Evolutionary conservation across 2,797 vertebrate genomes (phyloP).

Genomic region (Brachyalestes nurse): DNA sequence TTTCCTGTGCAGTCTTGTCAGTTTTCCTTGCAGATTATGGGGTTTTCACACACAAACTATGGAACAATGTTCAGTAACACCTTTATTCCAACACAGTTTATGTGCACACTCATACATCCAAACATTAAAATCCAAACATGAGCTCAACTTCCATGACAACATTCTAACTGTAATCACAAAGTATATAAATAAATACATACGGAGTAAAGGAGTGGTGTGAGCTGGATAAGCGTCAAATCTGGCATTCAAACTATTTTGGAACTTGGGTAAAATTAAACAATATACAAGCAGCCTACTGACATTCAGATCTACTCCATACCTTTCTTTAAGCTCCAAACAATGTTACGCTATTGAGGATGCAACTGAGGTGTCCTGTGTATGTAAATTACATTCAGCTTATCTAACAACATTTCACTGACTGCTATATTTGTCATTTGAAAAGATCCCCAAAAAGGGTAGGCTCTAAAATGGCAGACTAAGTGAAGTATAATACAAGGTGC

Average conservation of each 20-base stretch:
- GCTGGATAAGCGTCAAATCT: background rate
- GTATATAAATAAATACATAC: background rate
- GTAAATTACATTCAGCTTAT: background rate
- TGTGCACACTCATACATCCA: slow-evolving; percentile 12
- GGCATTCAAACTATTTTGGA: background rate
- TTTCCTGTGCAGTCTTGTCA: no score
- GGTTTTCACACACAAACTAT: background rate
- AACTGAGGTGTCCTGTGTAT: background rate
- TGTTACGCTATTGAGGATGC: background rate
- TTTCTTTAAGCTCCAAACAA: background rate
- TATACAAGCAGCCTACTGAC: background rate
- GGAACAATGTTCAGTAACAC: background rate
- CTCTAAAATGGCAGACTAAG: background rate
- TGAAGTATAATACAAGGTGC: background rate
- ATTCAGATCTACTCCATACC: background rate
- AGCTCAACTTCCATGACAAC: background rate
- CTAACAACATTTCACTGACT: background rate
- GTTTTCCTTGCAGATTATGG: no score
- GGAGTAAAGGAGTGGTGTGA: background rate
- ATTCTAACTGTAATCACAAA: slow-evolving; percentile 4
- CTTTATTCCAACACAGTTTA: slow-evolving; percentile 33
- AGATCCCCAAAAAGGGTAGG: background rate
- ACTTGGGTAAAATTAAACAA: background rate
- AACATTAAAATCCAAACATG: slow-evolving; percentile 4
- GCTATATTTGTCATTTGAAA: background rate